A percentile compares a stretch with the other conserved stretches of the same genome.
phyloP scores from a whole-genome alignment of 1,140 invertebrate genomes.

The Orchesella cincta region DNA sequence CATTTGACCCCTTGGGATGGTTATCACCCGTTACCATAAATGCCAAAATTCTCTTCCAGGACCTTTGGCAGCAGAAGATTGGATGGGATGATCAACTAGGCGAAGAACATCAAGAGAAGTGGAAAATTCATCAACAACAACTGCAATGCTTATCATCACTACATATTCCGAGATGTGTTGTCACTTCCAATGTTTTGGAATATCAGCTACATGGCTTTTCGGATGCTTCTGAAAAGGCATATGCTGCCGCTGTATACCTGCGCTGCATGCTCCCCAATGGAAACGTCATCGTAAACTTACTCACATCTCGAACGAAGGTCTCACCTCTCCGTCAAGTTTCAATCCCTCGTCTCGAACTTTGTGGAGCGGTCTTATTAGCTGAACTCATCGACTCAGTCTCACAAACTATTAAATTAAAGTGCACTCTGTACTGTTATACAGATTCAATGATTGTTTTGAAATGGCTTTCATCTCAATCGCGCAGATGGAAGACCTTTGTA shows the following conservation, averaged over 20 bases:
- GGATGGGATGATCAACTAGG: slow-evolving; percentile 41
- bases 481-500: slow-evolving; percentile 1
- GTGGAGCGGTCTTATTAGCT: slow-evolving; percentile 34
- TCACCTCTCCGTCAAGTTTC: slow-evolving; percentile 40
- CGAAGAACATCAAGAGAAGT: neutral
- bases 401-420: neutral
- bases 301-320: slow-evolving; percentile 42
- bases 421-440: neutral
- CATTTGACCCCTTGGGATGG: slow-evolving; percentile 41
- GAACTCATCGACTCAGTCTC: neutral
- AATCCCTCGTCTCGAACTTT: slow-evolving; percentile 45
- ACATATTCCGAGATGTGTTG: neutral
- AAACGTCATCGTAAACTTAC: neutral
- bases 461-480: neutral
- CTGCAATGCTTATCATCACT: neutral
- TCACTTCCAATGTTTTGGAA: neutral
- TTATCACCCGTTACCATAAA: slow-evolving; percentile 31
- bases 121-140: slow-evolving; percentile 7
- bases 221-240: slow-evolving; percentile 27
- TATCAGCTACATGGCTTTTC: slow-evolving; percentile 20
- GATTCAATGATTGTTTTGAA: neutral
- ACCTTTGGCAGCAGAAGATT: slow-evolving; percentile 38
- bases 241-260: neutral
- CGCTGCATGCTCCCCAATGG: neutral
- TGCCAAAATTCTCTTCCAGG: slow-evolving; percentile 39